phyloP scores from a whole-genome alignment of 2,113 vertebrate species.

The Eptesicus fuscus region DNA sequence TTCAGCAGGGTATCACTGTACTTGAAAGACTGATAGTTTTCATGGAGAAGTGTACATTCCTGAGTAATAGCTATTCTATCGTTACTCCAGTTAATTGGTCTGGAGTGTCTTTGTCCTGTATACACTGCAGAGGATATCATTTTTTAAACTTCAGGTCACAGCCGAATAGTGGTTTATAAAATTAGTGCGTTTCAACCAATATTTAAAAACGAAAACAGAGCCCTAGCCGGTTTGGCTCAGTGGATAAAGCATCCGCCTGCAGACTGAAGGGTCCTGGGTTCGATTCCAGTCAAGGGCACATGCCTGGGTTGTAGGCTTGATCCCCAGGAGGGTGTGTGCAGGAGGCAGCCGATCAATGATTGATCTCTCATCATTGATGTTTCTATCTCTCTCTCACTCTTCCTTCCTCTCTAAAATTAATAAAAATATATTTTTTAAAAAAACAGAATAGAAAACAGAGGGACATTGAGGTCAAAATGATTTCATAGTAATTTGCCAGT shows the following conservation, averaged over 20 bases:
- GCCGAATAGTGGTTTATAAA: not conserved
- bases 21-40: not conserved
- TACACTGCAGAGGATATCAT: not conserved
- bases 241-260: no score
- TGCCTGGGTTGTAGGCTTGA: no score
- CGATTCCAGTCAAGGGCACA: no score
- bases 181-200: not conserved
- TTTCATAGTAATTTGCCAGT: not conserved
- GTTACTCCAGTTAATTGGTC: not conserved
- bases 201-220: constrained; percentile 25
- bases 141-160: constrained; percentile 28
- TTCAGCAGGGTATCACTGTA: not conserved
- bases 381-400: not conserved
- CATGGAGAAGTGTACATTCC: not conserved
- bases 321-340: no score
- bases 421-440: not conserved
- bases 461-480: not conserved
- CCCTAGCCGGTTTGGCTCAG: no score
- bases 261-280: no score
- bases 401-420: not conserved
- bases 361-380: not conserved
- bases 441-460: not conserved
- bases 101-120: not conserved
- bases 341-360: no score
- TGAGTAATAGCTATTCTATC: not conserved